Evolutionary conservation across 2,797 vertebrate genomes (phyloP), one percentile per base, ranked within the genome.

Genomic region (Aeoliscus strigatus): DNA sequence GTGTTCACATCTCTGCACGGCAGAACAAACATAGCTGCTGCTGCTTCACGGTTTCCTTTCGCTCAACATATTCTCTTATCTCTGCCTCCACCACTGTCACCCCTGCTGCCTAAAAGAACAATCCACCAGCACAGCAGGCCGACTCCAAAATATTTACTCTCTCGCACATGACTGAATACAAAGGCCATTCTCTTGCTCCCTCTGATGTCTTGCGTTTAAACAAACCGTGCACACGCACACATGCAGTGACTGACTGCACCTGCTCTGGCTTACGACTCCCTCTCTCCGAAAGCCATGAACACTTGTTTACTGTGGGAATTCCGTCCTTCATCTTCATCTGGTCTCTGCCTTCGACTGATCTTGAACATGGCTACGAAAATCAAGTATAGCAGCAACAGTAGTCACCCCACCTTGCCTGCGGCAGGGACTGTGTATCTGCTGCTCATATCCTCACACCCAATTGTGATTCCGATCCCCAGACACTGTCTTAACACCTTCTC

Each of bases 121-220:
- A 83, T 79, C 64, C 60, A 60, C 34, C 29, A 12, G 61, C 64
- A 21, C 83, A 78, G 74, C 77, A 46, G 65, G 75, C 56, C 37
- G 31, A n/a, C 63, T 67, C 40, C 54, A 77, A 86, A 87, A 87
- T 81, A 87, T 86, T 86, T 84, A 77, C 78, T 53, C 52, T 18
- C 58, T 40, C 59, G n/a, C 42, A 38, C 37, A 41, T 70, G 54
- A 51, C 34, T 47, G 60, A 70, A 80, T 35, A 79, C 77, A 86
- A 84, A 81, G 62, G 54, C 73, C 61, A 66, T 75, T 81, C 54
- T 82, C 47, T 62, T 9, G 8, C 9, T 27, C 48, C 67, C 64
- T 54, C n/a, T n/a, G n/a, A n/a, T n/a, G n/a, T n/a, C n/a, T n/a
- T n/a, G n/a, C n/a, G n/a, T n/a, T n/a, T n/a, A n/a, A n/a, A n/a